Conservation (phyloP, 2,797 vertebrate species). For the Geotrypetes seraphini region DNA sequence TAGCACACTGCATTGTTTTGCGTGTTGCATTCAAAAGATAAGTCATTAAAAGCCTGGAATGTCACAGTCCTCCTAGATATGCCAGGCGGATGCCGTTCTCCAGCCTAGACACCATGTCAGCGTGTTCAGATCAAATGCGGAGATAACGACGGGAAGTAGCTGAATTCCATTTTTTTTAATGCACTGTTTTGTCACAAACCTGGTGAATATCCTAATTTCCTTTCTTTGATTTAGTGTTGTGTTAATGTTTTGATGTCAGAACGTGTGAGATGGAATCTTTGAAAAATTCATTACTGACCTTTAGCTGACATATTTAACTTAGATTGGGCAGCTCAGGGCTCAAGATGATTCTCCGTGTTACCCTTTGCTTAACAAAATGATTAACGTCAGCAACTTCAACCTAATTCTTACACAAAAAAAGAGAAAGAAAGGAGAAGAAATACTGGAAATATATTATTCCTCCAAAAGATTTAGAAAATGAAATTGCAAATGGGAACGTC, state of each 20-base stretch:
- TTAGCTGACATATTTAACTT: slow-evolving; percentile 21
- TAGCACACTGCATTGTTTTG: too few species aligned
- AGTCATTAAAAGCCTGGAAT: too few species aligned
- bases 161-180: accelerated
- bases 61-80: too few species aligned
- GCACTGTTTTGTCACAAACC: not conserved
- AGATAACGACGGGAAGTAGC: not conserved
- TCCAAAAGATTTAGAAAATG: too few species aligned
- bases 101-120: not conserved
- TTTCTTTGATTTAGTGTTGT: slow-evolving; percentile 28
- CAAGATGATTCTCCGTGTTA: too few species aligned
- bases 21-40: too few species aligned
- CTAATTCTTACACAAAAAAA: slow-evolving; percentile 5
- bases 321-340: slow-evolving; percentile 2
- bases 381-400: not conserved
- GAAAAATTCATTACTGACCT: slow-evolving; percentile 42
- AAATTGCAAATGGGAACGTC: too few species aligned
- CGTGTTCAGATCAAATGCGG: not conserved
- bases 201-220: slow-evolving; percentile 35
- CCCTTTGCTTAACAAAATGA: slow-evolving; percentile 17
- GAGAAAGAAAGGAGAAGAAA: slow-evolving; percentile 14
- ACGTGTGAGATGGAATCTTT: slow-evolving; percentile 31
- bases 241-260: slow-evolving; percentile 34
- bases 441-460: too few species aligned
- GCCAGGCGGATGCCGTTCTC: too few species aligned